phyloP scores from a whole-genome alignment of 92 coral and sea anemone species.

The Hydrozoanthus gracilis region DNA sequence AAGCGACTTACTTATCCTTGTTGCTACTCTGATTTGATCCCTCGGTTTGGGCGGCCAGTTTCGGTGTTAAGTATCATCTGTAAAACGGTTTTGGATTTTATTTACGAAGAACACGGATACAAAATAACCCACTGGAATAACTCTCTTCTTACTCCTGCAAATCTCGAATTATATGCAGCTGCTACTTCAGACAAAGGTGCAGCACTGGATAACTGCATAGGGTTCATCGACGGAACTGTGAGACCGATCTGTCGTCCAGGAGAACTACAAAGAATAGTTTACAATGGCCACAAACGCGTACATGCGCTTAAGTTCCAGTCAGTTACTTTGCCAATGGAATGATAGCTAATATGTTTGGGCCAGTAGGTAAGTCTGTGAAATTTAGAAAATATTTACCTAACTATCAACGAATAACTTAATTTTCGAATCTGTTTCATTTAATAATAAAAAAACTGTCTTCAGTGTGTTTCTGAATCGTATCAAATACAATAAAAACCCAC shows the following conservation, averaged over 20 bases:
- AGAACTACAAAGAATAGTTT: too few species aligned
- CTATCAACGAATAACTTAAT: slow-evolving; percentile 10
- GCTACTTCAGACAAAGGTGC: too few species aligned
- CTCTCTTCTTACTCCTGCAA: slow-evolving; percentile 9
- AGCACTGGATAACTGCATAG: not conserved
- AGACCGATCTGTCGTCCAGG: too few species aligned
- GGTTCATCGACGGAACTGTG: too few species aligned
- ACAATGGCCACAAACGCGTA: too few species aligned
- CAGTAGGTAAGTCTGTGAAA: not conserved
- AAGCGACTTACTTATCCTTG: too few species aligned
- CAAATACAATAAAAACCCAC: too few species aligned
- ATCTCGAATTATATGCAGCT: too few species aligned
- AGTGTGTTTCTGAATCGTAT: not conserved
- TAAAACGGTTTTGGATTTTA: not conserved
- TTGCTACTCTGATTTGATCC: slow-evolving; percentile 23
- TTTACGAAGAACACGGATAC: not conserved
- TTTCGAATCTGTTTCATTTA: slow-evolving; percentile 8
- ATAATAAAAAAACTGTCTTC: not conserved
- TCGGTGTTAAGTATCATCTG: slow-evolving; percentile 2
- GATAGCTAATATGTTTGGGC: slow-evolving; percentile 23
- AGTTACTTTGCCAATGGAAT: slow-evolving; percentile 27
- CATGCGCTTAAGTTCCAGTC: too few species aligned
- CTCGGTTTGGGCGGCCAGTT: slow-evolving; percentile 28
- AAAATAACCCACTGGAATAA: slow-evolving; percentile 17
- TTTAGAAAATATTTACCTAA: not conserved